Evolutionary conservation across 2,113 vertebrate species (phyloP).

Genomic region (Tragelaphus buxtoni): DNA sequence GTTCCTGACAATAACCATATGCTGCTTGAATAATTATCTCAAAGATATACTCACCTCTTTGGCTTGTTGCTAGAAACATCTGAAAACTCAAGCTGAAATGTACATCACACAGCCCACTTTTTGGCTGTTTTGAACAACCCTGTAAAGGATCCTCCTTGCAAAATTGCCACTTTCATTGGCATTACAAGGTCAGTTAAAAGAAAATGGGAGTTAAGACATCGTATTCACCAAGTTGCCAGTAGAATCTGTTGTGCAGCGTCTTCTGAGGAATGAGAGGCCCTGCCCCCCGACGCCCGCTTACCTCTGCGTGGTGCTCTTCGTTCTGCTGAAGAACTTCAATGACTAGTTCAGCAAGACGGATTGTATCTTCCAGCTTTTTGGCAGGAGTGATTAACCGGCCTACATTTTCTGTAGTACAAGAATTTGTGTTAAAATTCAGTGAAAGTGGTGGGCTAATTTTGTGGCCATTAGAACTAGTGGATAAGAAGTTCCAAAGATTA

Average conservation of each 20-base stretch:
- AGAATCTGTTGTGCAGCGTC: too few species aligned
- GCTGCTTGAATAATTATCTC: neutral
- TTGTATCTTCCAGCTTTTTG: constrained; percentile 99
- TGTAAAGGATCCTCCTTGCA: constrained; percentile 6
- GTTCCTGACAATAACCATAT: neutral
- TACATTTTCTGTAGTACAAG: constrained; percentile 98
- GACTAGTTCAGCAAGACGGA: constrained; percentile 96
- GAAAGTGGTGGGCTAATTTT: constrained; percentile 65
- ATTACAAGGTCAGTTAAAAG: constrained; percentile 40
- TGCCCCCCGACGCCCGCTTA: constrained; percentile 76
- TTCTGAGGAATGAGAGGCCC: neutral
- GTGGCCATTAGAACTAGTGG: constrained; percentile 78
- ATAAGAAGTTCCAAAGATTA: constrained; percentile 73
- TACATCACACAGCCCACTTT: neutral
- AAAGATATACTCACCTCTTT: constrained; percentile 31
- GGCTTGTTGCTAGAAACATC: constrained; percentile 44
- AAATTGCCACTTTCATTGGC: neutral
- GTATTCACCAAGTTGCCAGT: neutral
- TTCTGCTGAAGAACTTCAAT: constrained; percentile 99
- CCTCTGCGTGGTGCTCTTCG: constrained; percentile 98
- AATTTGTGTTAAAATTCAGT: constrained; percentile 83
- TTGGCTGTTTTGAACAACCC: constrained; percentile 1
- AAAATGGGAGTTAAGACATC: neutral
- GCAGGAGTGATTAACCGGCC: constrained; percentile 97
- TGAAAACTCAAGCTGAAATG: constrained; percentile 46